Base-by-base conservation (phyloP, 2,113 vertebrate species). In the Tilapia sparmanii region DNA sequence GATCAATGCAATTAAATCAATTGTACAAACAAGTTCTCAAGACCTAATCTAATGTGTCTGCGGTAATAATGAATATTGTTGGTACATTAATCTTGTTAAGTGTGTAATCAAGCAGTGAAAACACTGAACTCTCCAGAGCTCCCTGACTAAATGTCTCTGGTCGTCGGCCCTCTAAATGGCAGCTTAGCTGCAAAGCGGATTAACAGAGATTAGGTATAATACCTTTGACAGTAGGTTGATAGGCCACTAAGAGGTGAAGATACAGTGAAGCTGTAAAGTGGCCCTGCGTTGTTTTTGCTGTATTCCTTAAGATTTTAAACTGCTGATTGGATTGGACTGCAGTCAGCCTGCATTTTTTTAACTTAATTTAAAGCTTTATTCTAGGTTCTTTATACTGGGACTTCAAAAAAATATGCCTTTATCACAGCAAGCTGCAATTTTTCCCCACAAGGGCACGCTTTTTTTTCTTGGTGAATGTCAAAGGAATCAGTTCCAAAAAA, bases 121-220 rank as follows among this genome's bases (percentile, higher is more conserved):
- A 83, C 52, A 33, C 7, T 19, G 78, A 81, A 68, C 80, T 52
- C 79, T 33, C 22, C 33, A 8, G 45, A 78, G 73, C 18, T 78
- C 24, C 71, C 71, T 57, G 55, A 81, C 86, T 86, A 8, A 84
- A 35, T 16, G 79, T 84, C 81, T 22, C 83, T 22, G 68, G 66
- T 83, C 16, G 57, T 16, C 33, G n/a, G 61, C 33, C 33, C 5
- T 87, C 54, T 92, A 91, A 91, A 89, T 86, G 84, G 80, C 86
- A 84, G 73, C 33, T 92, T 83, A 86, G 82, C 66, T 55, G 81
- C 55, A 86, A 92, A 93, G 84, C 90, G 93, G 91, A 91, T 93
- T 93, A 92, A 47, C 4, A 40, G 22, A 89, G 93, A 91, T 94
- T 91, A 93, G 89, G 84, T 78, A 54, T 87, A 90, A 94, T 82